Percentiles rank a stretch among this genome's conserved stretches.
phyloP scores from a whole-genome alignment of 2,888 invertebrate species.

The Meteorus colon region DNA sequence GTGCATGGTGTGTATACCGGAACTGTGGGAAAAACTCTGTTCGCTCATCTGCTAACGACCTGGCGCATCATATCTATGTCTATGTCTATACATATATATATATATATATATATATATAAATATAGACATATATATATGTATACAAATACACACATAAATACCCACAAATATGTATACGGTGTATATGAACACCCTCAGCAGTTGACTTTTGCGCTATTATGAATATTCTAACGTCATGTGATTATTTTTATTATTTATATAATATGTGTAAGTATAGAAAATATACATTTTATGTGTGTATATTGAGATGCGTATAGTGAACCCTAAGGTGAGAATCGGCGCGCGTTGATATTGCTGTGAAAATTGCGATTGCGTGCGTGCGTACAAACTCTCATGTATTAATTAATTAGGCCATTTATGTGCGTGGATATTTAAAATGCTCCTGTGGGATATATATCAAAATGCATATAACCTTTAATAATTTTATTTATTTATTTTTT shows the following conservation, averaged over 20 bases:
- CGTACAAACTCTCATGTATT: conserved; percentile 46
- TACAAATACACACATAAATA: not conserved
- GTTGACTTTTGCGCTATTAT: not conserved
- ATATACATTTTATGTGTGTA: conserved; percentile 8
- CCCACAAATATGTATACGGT: not conserved
- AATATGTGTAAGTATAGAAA: not conserved
- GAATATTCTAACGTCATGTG: not conserved
- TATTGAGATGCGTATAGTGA: conserved; percentile 8
- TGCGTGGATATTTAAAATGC: conserved; percentile 26
- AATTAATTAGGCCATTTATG: conserved; percentile 60
- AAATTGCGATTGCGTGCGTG: conserved; percentile 52
- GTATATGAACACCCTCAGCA: not conserved
- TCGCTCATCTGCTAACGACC: conserved; percentile 40
- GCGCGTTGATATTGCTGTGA: conserved; percentile 39
- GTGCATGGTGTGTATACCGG: conserved; percentile 55
- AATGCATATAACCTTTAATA: conserved; percentile 1
- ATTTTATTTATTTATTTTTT: conserved; percentile 16
- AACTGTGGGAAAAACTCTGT: conserved; percentile 66
- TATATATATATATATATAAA: not conserved
- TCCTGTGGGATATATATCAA: conserved; percentile 24
- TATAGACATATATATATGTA: not conserved
- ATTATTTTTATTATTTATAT: conserved; percentile 9
- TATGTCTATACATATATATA: not conserved
- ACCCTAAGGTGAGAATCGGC: conserved; percentile 27
- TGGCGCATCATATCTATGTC: conserved; percentile 29